These are phyloP conservation scores for Morone saxatilis DNA, from an alignment of 2,113 vertebrate genomes.

Conservation along the genomic window DNA sequence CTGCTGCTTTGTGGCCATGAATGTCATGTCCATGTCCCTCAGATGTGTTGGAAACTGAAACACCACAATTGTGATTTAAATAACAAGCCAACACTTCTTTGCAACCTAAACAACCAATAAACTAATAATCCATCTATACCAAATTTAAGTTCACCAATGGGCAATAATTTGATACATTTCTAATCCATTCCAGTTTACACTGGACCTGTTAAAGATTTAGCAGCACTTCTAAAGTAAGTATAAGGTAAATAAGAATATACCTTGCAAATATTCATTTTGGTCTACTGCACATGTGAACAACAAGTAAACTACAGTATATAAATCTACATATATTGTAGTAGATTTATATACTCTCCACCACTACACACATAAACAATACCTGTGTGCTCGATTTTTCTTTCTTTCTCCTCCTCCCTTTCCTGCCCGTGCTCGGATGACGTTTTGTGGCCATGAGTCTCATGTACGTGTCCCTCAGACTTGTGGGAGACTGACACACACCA, in stretches of 20 bases:
- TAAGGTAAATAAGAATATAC: neutral
- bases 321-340: neutral
- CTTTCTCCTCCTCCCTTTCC: neutral
- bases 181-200: neutral
- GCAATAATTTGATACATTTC: neutral
- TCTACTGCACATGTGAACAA: neutral
- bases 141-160: neutral
- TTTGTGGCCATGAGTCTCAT: slow-evolving; percentile 20
- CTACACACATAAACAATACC: slow-evolving; percentile 2
- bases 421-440: neutral
- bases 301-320: neutral
- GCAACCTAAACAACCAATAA: neutral
- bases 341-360: neutral
- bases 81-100: no score
- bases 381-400: neutral
- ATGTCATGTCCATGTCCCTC: slow-evolving; percentile 25
- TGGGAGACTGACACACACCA: neutral
- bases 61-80: neutral
- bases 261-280: no score
- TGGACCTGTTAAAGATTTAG: neutral
- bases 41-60: slow-evolving; percentile 19
- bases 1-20: slow-evolving; percentile 4
- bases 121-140: neutral
- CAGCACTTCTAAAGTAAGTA: neutral
- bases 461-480: slow-evolving; percentile 17